Conservation (phyloP, 2,797 vertebrate genomes). For the Scolopax rusticola region DNA sequence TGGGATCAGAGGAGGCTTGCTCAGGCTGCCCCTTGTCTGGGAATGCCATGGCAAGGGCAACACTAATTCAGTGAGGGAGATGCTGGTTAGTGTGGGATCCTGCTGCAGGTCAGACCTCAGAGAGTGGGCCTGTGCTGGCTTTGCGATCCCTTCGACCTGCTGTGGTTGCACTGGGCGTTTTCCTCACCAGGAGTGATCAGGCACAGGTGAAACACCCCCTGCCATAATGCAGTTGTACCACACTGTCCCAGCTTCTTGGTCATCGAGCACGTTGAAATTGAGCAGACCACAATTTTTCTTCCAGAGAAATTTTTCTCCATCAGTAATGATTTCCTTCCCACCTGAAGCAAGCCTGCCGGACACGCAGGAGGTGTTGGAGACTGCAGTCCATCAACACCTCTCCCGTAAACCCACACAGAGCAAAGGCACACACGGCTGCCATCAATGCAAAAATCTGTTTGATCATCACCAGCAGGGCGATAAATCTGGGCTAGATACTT, state of each 20-base stretch:
- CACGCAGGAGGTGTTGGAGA: neutral
- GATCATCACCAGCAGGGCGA: neutral
- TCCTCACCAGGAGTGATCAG: neutral
- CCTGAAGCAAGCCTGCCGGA: neutral
- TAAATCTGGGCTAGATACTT: neutral
- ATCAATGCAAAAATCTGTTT: neutral
- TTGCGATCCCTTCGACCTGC: neutral
- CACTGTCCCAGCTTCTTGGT: neutral
- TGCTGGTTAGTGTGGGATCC: rapidly evolving
- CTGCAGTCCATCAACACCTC: neutral
- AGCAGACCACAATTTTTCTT: neutral
- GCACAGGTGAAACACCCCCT: neutral
- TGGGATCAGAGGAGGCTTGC: rapidly evolving
- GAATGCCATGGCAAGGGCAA: rapidly evolving
- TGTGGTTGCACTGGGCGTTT: neutral
- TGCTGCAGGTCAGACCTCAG: rapidly evolving
- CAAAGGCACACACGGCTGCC: rapidly evolving
- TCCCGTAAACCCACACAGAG: rapidly evolving
- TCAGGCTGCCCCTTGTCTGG: neutral
- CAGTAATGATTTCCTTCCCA: neutral
- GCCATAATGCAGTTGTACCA: neutral
- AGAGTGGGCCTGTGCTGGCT: neutral
- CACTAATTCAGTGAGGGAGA: neutral
- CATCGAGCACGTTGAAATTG: rapidly evolving
- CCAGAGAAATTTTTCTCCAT: neutral